Evolutionary conservation across 2,797 vertebrate genomes (phyloP).

Genomic region (Hirundo rustica): DNA sequence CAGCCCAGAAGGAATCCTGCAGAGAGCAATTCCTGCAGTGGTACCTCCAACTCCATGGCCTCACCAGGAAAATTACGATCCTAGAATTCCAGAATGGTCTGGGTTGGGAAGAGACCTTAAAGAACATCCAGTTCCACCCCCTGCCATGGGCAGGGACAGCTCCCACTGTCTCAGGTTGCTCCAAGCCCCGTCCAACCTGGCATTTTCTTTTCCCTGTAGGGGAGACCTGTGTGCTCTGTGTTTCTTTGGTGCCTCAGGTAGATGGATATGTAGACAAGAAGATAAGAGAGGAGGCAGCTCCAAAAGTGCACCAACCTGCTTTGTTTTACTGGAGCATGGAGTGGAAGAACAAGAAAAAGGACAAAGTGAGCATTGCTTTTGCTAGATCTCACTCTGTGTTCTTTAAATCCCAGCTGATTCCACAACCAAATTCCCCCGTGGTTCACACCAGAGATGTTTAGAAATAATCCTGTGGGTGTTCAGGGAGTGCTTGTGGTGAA

Average conservation of each 20-base stretch:
- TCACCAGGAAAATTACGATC: background rate
- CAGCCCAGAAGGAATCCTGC: background rate
- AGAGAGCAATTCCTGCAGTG: background rate
- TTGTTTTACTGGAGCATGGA: background rate
- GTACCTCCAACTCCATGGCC: background rate
- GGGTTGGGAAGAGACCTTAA: background rate
- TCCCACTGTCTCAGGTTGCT: background rate
- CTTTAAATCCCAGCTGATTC: background rate
- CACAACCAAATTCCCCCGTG: background rate
- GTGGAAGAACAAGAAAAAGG: background rate
- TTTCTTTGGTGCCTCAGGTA: background rate
- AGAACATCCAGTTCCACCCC: background rate
- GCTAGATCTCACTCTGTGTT: background rate
- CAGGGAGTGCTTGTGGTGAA: background rate
- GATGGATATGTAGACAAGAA: accelerated
- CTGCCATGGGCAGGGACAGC: background rate
- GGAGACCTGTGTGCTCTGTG: background rate
- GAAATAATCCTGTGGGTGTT: background rate
- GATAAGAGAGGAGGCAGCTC: background rate
- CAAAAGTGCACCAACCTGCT: background rate
- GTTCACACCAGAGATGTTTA: background rate
- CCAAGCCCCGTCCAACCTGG: background rate
- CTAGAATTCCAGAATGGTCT: background rate
- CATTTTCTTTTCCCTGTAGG: background rate
- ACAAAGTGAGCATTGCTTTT: background rate